Percentiles rank a stretch among this genome's conserved stretches.
Evolutionary conservation across 1,140 invertebrate species (phyloP).

Genomic region (Copidosoma floridanum): DNA sequence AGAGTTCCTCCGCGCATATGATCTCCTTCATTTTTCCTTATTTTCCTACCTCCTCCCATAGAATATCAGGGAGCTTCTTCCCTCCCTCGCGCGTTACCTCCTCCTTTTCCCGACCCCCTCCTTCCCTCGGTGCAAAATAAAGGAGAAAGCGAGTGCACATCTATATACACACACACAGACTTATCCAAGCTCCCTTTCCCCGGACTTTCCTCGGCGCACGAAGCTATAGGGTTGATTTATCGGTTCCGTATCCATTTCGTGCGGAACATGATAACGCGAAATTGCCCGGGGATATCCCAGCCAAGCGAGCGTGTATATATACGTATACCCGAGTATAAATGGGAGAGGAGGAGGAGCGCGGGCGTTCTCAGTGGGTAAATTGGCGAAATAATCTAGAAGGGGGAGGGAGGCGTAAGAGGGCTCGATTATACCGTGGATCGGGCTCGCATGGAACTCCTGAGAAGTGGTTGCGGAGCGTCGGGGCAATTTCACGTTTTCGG

Average conservation of each 20-base stretch:
- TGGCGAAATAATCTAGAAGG: slow-evolving; percentile 31
- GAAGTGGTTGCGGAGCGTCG: background rate
- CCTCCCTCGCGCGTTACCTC: background rate
- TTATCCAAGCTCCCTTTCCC: background rate
- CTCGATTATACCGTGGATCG: slow-evolving; percentile 26
- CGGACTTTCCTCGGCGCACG: slow-evolving; percentile 33
- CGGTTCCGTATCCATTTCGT: slow-evolving; percentile 35
- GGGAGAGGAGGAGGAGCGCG: too few relatives aligned
- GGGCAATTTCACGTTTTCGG: background rate
- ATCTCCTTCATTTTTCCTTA: background rate
- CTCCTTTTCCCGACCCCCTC: background rate
- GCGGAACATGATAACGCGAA: slow-evolving; percentile 37
- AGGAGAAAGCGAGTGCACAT: background rate
- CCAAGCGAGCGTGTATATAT: background rate
- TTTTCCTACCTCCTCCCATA: too few relatives aligned
- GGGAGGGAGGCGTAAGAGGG: slow-evolving; percentile 11
- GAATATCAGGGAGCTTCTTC: too few relatives aligned
- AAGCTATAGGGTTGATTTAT: slow-evolving; percentile 34
- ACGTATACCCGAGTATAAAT: slow-evolving; percentile 10
- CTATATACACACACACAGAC: background rate
- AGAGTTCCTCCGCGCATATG: background rate
- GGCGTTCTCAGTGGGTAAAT: slow-evolving; percentile 16
- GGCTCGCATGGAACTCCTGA: slow-evolving; percentile 21
- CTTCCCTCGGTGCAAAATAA: background rate
- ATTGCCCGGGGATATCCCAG: slow-evolving; percentile 27